These are phyloP conservation scores for Stratiomys singularior DNA, from an alignment of 2,888 invertebrate genomes.

Conservation along the genomic window DNA sequence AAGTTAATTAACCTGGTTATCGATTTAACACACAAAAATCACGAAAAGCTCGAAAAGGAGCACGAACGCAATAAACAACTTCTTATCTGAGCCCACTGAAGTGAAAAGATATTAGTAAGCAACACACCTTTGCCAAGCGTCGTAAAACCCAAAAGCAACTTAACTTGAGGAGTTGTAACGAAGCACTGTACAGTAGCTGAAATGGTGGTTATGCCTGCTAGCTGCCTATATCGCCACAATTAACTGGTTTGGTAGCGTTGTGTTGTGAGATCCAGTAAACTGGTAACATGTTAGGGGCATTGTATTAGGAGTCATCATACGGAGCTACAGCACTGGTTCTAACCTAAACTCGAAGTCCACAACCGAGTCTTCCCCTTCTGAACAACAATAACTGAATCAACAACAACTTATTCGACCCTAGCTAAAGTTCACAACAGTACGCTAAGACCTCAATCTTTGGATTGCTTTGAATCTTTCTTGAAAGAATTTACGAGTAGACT, in stretches of 20 bases:
- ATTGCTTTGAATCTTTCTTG: too few relatives aligned
- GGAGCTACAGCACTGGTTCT: conserved; percentile 15
- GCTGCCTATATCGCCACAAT: conserved; percentile 20
- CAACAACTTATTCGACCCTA: background rate
- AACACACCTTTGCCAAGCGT: background rate
- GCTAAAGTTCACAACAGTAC: background rate
- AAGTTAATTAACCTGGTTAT: background rate
- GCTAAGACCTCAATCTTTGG: background rate
- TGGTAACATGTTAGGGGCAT: conserved; percentile 11
- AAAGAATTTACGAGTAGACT: too few relatives aligned
- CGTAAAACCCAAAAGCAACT: conserved; percentile 5
- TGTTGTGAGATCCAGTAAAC: background rate
- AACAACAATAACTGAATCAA: background rate
- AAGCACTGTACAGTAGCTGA: conserved; percentile 26
- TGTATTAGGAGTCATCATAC: background rate
- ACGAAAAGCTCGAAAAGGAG: background rate
- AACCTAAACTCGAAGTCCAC: background rate
- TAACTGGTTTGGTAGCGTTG: conserved; percentile 40
- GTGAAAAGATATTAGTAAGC: background rate
- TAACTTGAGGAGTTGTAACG: conserved; percentile 34
- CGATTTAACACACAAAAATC: background rate
- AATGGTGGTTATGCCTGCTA: conserved; percentile 39
- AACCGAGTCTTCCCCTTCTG: background rate
- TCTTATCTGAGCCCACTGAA: background rate
- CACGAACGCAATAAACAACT: background rate